Evolutionary conservation across 2,113 vertebrate species (phyloP).

Genomic region (Bucco capensis): DNA sequence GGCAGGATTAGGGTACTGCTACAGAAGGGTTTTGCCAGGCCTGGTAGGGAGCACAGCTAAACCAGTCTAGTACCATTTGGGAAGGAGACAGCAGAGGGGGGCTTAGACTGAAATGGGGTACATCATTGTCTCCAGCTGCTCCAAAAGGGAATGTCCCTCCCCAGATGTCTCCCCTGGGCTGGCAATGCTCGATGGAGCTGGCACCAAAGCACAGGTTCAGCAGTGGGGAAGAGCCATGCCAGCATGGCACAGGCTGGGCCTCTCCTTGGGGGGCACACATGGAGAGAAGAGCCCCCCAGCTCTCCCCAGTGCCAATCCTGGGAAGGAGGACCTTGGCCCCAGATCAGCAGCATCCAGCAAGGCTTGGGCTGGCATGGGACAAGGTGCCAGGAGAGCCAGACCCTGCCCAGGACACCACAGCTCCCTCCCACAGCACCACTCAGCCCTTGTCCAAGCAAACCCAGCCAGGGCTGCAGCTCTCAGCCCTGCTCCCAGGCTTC

Average conservation of each 20-base stretch:
- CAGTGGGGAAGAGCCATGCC: neutral
- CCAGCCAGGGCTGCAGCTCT: neutral
- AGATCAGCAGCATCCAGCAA: neutral
- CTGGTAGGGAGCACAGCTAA: neutral
- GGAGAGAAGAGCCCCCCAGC: neutral
- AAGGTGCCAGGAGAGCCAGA: neutral
- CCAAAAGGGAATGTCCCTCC: neutral
- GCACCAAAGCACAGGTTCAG: accelerated
- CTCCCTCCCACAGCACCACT: neutral
- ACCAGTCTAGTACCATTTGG: neutral
- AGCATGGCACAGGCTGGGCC: neutral
- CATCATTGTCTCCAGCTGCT: neutral
- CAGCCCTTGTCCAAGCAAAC: neutral
- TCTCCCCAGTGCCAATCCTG: neutral
- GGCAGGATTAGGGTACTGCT: neutral
- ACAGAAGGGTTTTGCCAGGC: neutral
- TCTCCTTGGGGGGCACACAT: accelerated
- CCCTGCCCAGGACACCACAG: neutral
- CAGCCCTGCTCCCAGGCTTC: neutral
- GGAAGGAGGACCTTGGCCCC: neutral
- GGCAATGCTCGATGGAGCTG: neutral
- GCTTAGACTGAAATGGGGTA: neutral
- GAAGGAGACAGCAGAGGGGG: neutral
- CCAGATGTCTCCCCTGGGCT: accelerated
- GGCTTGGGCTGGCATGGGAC: neutral